Conservation (phyloP, 2,113 vertebrate genomes). For the Romanogobio albipinnatus region DNA sequence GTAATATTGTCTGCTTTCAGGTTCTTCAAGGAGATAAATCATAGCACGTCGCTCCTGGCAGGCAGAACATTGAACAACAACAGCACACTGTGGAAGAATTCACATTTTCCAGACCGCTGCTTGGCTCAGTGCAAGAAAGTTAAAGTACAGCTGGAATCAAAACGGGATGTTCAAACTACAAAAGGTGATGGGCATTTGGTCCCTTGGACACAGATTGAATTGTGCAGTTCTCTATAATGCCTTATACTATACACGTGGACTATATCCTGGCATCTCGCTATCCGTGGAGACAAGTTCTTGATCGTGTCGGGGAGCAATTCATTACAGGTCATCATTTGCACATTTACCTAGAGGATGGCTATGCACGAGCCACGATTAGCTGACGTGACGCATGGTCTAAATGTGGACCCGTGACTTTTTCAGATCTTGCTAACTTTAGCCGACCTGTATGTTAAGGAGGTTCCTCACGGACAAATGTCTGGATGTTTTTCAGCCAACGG, state of each 20-base stretch:
- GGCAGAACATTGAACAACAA: slow-evolving; percentile 58
- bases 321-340: slow-evolving; percentile 46
- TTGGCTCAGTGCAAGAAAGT: slow-evolving; percentile 21
- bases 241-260: slow-evolving; percentile 27
- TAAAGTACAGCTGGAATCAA: slow-evolving; percentile 32
- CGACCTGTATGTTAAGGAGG: neutral
- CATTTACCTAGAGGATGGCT: slow-evolving; percentile 27
- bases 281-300: slow-evolving; percentile 13
- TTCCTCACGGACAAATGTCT: neutral
- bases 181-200: slow-evolving; percentile 21
- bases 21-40: slow-evolving; percentile 95
- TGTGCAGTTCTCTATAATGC: slow-evolving; percentile 28
- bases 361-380: slow-evolving; percentile 21
- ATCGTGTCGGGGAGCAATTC: neutral
- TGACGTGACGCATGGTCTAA: neutral
- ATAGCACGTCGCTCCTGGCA: slow-evolving; percentile 73
- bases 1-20: slow-evolving; percentile 72
- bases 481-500: neutral
- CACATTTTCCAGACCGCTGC: slow-evolving; percentile 40
- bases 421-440: slow-evolving; percentile 22
- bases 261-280: neutral
- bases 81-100: slow-evolving; percentile 35
- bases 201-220: slow-evolving; percentile 24
- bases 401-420: neutral
- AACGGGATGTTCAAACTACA: slow-evolving; percentile 3